Evolutionary conservation across 1,140 invertebrate species (phyloP).

Genomic region (Anadara kagoshimensis): DNA sequence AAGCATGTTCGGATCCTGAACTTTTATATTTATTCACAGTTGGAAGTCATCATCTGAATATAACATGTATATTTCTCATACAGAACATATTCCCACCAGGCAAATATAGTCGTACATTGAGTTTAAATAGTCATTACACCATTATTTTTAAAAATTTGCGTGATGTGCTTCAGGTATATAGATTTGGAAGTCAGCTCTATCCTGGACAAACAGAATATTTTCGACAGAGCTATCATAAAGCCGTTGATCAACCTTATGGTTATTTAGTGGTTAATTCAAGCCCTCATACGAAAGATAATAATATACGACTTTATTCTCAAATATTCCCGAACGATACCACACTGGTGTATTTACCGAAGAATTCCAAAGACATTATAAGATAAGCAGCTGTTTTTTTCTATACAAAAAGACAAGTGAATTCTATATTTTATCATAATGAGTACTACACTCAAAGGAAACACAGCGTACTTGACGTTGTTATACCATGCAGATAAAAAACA

Average conservation of each 20-base stretch:
- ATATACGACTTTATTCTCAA: conserved; percentile 1
- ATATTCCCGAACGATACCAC: conserved; percentile 26
- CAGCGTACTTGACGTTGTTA: conserved; percentile 9
- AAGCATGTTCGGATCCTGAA: conserved; percentile 6
- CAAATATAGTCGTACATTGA: conserved; percentile 27
- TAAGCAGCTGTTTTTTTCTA: too few relatives aligned
- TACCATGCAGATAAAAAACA: conserved; percentile 1
- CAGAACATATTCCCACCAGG: conserved; percentile 29
- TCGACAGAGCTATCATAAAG: conserved; percentile 22
- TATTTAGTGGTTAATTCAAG: conserved; percentile 22
- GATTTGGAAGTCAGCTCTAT: conserved; percentile 32
- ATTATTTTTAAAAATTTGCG: conserved; percentile 32
- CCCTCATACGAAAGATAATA: background rate
- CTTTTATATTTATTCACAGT: conserved; percentile 19
- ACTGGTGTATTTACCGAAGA: conserved; percentile 14
- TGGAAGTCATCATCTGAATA: conserved; percentile 12
- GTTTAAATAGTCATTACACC: conserved; percentile 20
- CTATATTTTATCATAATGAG: conserved; percentile 10
- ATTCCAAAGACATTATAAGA: too few relatives aligned
- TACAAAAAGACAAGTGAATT: conserved; percentile 6
- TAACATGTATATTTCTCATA: conserved; percentile 25
- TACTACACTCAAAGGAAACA: background rate
- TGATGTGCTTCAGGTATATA: conserved; percentile 24
- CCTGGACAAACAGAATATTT: conserved; percentile 17
- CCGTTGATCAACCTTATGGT: conserved; percentile 10